A percentile compares a stretch with the other conserved stretches of the same genome.
phyloP scores from a whole-genome alignment of 2,113 vertebrate species.

The Laticauda laticaudata region DNA sequence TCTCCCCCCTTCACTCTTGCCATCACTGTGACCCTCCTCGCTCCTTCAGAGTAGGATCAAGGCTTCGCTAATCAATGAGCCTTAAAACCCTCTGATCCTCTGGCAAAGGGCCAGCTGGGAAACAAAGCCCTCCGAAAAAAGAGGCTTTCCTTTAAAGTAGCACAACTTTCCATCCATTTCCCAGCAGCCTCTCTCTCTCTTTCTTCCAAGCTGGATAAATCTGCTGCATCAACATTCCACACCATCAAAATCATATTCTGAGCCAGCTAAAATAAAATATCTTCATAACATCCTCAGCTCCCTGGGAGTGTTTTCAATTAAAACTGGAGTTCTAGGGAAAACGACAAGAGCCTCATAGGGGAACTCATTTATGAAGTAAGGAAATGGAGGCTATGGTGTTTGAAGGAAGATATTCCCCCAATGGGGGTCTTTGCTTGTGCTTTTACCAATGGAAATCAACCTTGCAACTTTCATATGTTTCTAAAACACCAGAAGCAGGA shows the following conservation, averaged over 20 bases:
- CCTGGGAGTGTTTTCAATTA: constrained; percentile 55
- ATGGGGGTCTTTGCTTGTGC: not conserved
- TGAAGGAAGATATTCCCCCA: not conserved
- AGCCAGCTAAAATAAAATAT: constrained; percentile 37
- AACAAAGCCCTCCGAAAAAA: constrained; percentile 21
- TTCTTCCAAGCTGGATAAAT: constrained; percentile 48
- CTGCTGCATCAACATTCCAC: constrained; percentile 55
- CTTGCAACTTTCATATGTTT: not conserved
- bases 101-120: not conserved
- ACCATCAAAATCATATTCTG: constrained; percentile 40
- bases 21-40: not conserved
- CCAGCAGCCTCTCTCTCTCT: constrained; percentile 22
- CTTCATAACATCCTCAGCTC: constrained; percentile 53
- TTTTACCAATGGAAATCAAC: constrained; percentile 8
- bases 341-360: constrained; percentile 23
- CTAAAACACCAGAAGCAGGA: not conserved
- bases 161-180: constrained; percentile 47
- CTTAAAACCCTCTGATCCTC: not conserved
- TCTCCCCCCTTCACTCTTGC: not conserved
- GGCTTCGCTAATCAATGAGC: not conserved
- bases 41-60: not conserved
- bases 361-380: constrained; percentile 37
- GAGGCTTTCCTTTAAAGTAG: constrained; percentile 33
- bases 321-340: constrained; percentile 46
- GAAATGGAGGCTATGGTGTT: constrained; percentile 45